Base-by-base conservation (phyloP, 2,888 invertebrate species). In the Stenotaenia linearis region DNA sequence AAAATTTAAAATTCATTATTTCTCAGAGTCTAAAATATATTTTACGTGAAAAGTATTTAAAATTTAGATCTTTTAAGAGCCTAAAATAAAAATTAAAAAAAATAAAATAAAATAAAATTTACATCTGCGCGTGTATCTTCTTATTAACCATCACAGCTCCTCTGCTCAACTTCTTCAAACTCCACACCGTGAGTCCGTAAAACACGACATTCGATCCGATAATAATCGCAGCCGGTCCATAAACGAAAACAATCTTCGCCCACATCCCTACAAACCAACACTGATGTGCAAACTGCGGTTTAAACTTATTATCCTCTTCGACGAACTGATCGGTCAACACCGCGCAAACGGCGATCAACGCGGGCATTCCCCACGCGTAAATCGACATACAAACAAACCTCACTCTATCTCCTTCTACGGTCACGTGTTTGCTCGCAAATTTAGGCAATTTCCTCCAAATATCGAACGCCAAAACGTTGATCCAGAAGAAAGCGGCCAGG, bases 381-480 rank as follows among this genome's bases (percentile, higher is more conserved):
- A 77, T 4, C 23, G 45, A 50, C 32, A 56, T 18, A 12, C 6
- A 25, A 21, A 78, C 4, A 25, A 78, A 78, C 28, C 78, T n/a
- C n/a, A n/a, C n/a, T n/a, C n/a, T n/a, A n/a, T n/a, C n/a, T n/a
- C n/a, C n/a, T n/a, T n/a, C n/a, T n/a, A n/a, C n/a, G n/a, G n/a
- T 45, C 15, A 15, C 15, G 2, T 2, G 12, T 1, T 2, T 30
- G 12, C 6, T 21, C 4, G 78, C 75, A n/a, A 80, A 50, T 18
- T 77, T 78, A 0, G 79, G 79, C 15, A 81, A 80, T 12, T 77
- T 75, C 9, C 79, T 81, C 94, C 95, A 95, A 86, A 95, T 94
- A 88, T 95, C 95, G 89, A 95, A 95, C 87, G 95, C 95, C 95
- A 95, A 95, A 81, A 94, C 94, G 87, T 95, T 95, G 77, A 95